Conservation (phyloP, 1,140 invertebrate genomes). For the Phthorimaea operculella region DNA sequence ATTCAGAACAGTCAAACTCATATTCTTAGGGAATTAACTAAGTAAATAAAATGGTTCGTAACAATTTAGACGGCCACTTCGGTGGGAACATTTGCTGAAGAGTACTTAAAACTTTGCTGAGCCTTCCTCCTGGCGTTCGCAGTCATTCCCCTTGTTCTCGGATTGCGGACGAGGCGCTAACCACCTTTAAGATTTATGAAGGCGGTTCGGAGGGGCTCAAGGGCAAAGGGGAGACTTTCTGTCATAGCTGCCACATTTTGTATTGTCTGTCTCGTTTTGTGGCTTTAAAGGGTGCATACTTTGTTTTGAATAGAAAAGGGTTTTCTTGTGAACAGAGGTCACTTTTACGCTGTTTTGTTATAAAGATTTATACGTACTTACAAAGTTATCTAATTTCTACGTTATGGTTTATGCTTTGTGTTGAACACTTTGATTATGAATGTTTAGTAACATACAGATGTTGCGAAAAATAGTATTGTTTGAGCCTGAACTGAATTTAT, state of each 20-base stretch:
- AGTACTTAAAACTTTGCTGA: conserved; percentile 37
- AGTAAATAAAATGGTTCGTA: conserved; percentile 25
- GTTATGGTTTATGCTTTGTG: too few species aligned
- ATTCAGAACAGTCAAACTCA: conserved; percentile 5
- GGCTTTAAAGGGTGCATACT: conserved; percentile 18
- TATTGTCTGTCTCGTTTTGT: conserved; percentile 25
- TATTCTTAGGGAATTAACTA: conserved; percentile 26
- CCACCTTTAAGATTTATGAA: conserved; percentile 41
- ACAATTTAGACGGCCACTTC: conserved; percentile 13
- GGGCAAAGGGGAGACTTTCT: conserved; percentile 34
- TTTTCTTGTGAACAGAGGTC: too few species aligned
- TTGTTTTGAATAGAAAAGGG: too few species aligned
- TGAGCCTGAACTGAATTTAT: too few species aligned
- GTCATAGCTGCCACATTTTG: conserved; percentile 28
- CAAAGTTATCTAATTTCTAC: too few species aligned
- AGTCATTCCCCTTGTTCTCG: conserved; percentile 32
- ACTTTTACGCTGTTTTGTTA: too few species aligned
- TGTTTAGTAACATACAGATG: too few species aligned
- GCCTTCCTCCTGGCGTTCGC: conserved; percentile 30
- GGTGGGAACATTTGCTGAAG: too few species aligned
- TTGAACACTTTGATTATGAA: too few species aligned
- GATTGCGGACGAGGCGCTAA: conserved; percentile 39
- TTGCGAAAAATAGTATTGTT: too few species aligned
- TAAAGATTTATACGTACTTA: too few species aligned
- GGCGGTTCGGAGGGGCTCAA: conserved; percentile 37